These are phyloP conservation scores for Tragelaphus buxtoni DNA, from an alignment of 2,113 vertebrate genomes.

Conservation along the genomic window DNA sequence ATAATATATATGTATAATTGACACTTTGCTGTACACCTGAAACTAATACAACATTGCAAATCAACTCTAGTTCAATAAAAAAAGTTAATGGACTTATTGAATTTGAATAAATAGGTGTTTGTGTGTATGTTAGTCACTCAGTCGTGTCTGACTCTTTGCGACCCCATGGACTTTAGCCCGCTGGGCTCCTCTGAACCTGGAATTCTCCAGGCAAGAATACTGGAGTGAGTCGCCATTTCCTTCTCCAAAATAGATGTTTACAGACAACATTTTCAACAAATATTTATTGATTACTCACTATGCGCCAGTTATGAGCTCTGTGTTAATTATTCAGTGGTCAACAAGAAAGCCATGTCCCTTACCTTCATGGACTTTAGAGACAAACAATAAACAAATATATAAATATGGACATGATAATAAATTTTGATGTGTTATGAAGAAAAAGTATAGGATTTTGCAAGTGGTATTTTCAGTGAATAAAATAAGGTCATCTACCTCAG, in stretches of 20 bases:
- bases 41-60: not conserved
- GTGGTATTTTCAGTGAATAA: not conserved
- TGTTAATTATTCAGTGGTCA: not conserved
- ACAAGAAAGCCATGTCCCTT: not conserved
- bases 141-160: not conserved
- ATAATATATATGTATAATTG: not conserved
- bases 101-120: not conserved
- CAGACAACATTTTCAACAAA: constrained; percentile 29
- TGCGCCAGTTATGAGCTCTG: not conserved
- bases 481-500: not conserved
- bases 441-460: not conserved
- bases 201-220: not conserved
- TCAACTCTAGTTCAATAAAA: not conserved
- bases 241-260: not conserved
- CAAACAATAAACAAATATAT: not conserved
- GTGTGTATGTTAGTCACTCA: not conserved
- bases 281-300: not conserved
- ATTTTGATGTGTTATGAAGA: not conserved
- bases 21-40: not conserved
- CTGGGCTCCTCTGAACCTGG: not conserved
- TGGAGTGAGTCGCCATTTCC: not conserved
- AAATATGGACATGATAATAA: not conserved
- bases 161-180: not conserved
- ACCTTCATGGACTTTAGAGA: not conserved
- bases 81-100: not conserved